These are phyloP conservation scores for Cyclargus thomasi DNA, from an alignment of 1,140 invertebrate species.

Conservation along the genomic window DNA sequence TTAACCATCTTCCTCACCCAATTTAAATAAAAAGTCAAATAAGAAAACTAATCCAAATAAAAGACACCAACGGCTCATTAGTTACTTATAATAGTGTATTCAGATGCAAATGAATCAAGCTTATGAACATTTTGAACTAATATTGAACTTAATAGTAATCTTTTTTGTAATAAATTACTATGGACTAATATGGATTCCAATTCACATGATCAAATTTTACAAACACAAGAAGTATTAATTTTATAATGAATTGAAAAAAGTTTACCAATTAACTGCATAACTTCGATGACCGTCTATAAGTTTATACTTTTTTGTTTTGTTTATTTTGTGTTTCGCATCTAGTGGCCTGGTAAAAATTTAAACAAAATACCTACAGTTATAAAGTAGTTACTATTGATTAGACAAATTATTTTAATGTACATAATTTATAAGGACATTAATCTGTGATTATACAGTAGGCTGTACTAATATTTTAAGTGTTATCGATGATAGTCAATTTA, in stretches of 20 bases:
- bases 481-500: conserved; percentile 3
- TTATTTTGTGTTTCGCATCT: not conserved
- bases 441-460: not conserved
- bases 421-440: not conserved
- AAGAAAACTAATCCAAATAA: not conserved
- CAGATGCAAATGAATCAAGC: conserved; percentile 5
- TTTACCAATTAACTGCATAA: too few relatives aligned
- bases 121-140: not conserved
- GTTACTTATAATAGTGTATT: conserved; percentile 6
- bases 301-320: not conserved
- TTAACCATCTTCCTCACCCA: not conserved
- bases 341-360: too few relatives aligned
- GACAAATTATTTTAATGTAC: not conserved
- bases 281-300: too few relatives aligned
- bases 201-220: too few relatives aligned
- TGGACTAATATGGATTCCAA: too few relatives aligned
- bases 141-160: not conserved
- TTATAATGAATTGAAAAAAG: too few relatives aligned
- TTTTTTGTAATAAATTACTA: too few relatives aligned
- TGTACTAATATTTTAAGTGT: not conserved
- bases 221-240: too few relatives aligned
- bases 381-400: not conserved
- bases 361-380: too few relatives aligned
- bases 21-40: conserved; percentile 2
- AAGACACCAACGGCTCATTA: conserved; percentile 1